Evolutionary conservation across 2,113 vertebrate genomes (phyloP), one percentile per base, ranked within the genome.

Genomic region (Brienomyrus longianalis): DNA sequence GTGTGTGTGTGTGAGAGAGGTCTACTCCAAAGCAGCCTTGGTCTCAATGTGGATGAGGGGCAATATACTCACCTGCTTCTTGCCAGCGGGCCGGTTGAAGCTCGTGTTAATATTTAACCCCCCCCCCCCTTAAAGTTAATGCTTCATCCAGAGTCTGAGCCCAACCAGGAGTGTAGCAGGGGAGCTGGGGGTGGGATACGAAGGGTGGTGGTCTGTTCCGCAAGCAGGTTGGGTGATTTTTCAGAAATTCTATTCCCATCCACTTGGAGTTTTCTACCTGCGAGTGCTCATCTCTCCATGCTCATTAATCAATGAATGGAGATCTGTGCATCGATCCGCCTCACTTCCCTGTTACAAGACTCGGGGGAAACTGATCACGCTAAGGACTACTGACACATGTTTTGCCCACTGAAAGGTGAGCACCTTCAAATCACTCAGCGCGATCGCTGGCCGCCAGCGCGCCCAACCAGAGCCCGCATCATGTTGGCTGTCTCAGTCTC

Each of bases 61-160:
- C 56, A 85, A 43, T 43, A 13, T 35, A 39, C 11, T 39, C 70
- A 74, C 31, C 27, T 1, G 31, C 66, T 27, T 90, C 90, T 92
- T 92, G 84, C 91, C 92, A 91, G 93, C 91, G 92, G 92, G 89
- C 90, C 86, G 90, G 93, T 27, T 93, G 90, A 90, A 90, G 93
- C 74, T 43, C 89, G 51, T 50, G 94, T 95, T 96, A 96, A 96
- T 96, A 90, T 95, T 96, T 95, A 96, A 96, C 91, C 95, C 88
- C 35, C 95, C 85, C 31, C 70, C 88, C 86, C 90, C 88, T 88
- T 70, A 35, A 50, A 92, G 96, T 96, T 96, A 96, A 96, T 96
- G 92, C 94, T 94, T 95, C 89, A 96, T 95, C 90, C 19, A 88
- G 70, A 77, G 45, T 87, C 39, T 31, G 70, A 52, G n/a, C 70